Base-by-base conservation (phyloP, 2,113 vertebrate species). In the Motacilla tschutschensis region DNA sequence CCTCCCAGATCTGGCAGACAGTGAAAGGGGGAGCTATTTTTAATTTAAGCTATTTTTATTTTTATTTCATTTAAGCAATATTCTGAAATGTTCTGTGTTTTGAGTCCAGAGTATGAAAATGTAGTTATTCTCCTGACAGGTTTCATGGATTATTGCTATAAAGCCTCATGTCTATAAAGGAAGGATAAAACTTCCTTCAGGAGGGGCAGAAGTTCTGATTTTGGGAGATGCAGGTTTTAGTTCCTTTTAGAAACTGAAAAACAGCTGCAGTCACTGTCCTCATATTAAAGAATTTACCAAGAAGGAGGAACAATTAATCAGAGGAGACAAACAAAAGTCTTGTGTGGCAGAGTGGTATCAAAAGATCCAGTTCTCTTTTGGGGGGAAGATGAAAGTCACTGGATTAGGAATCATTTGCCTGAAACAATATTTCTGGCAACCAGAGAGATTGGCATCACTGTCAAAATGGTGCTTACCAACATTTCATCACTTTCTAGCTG, bases 11-110 rank as follows among this genome's bases (percentile, higher is more conserved):
- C 86, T 92, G 88, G 92, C 87, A 93, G 92, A 94, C 90, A 77
- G 90, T 71, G 92, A 74, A 93, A 90, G 88, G 77, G 5, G 20
- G 29, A 93, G 79, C 79, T 94, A 94, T 95, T 94, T 94, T 95
- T 90, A 57, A 57, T 57, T 25, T 57, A 57, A 57, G 21, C 14
- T 35, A 24, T 35, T 57, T 35, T 54, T 20, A 20, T 31, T 53
- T 53, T 55, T 57, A 25, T 57, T 57, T 57, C 33, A 57, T 57
- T 36, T 57, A 35, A 57, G 24, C 25, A 38, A 12, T 58, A 25
- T 57, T 57, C 84, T 82, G 75, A 90, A 90, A 82, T 87, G 72
- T 83, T 91, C 86, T 70, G 46, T 89, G 50, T 84, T 94, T 92
- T 41, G 35, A 93, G 57, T 79, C 59, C 38, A 73, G 69, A 74